Evolutionary conservation across 2,888 invertebrate genomes (phyloP), one percentile per base, ranked within the genome.

Genomic region (Ophraella communa): DNA sequence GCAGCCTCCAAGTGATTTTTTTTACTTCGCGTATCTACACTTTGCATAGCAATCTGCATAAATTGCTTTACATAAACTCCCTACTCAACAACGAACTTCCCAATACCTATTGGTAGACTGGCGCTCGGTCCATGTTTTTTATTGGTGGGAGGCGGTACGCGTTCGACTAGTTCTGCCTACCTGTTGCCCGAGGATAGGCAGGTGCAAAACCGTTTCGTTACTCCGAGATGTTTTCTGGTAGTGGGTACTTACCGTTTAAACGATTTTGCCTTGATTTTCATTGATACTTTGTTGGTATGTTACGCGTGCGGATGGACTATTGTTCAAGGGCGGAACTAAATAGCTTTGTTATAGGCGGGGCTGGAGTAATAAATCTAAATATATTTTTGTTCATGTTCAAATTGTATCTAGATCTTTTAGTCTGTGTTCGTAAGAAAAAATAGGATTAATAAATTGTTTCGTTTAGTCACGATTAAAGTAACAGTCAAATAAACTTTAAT

Each of bases 141-240:
- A 62, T 62, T 62, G 51, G 62, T 27, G 49, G 21, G 39, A 47
- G 54, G 52, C 56, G 47, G 54, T 17, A 42, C 14, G 33, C 0
- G 42, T 53, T 33, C 51, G 54, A 17, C 1, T 11, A n/a, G 57
- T 20, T 62, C 57, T 61, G 47, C 69, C 70, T 54, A 67, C 68
- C 55, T 67, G 64, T 62, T 64, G 62, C 67, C 58, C 57, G 52
- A 35, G 51, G 63, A 66, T 54, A 66, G 64, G 56, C 71, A 71
- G 71, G 71, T 71, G 71, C 66, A 66, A 67, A 66, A 58, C 49
- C 14, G 30, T 58, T 20, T 39, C 24, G 5, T 17, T 21, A 20
- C 21, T 21, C 8, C 11, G n/a, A 21, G 21, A 47, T 47, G 14
- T 27, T 27, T 14, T 45, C 21, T 20, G 8, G 21, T 21, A 47